Percentiles rank a stretch among this genome's conserved stretches.
Conservation (phyloP, 1,140 invertebrate genomes). For the Zaprionus vittiger region DNA sequence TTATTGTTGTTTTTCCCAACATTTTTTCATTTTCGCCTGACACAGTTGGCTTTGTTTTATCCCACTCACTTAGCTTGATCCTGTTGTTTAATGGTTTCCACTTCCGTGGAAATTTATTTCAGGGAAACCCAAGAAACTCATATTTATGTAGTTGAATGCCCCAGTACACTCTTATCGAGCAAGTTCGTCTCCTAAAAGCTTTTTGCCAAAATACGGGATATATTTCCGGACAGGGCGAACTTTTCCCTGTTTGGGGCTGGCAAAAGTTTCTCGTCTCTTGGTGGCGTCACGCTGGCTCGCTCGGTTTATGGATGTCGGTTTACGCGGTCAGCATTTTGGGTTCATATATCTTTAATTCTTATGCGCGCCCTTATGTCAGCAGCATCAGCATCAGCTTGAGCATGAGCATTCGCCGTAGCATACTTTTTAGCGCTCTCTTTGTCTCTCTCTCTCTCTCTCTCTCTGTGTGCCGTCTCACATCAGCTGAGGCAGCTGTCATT, state of each 20-base stretch:
- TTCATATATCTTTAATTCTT: constrained; percentile 80
- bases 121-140: constrained; percentile 39
- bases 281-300: constrained; percentile 76
- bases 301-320: constrained; percentile 43
- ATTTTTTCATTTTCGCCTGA: neutral
- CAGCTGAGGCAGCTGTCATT: constrained; percentile 62
- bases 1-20: neutral
- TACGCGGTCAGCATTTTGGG: constrained; percentile 44
- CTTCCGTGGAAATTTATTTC: constrained; percentile 47
- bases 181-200: constrained; percentile 59
- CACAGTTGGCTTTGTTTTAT: constrained; percentile 9
- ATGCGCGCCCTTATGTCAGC: constrained; percentile 62
- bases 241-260: constrained; percentile 1
- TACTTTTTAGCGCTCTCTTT: constrained; percentile 63
- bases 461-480: neutral
- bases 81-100: constrained; percentile 61
- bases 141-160: constrained; percentile 54
- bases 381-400: constrained; percentile 13
- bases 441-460: neutral
- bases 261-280: constrained; percentile 43
- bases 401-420: constrained; percentile 58
- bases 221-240: neutral
- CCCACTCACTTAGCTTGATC: constrained; percentile 65
- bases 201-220: constrained; percentile 31
- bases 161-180: constrained; percentile 28